Base-by-base conservation (phyloP, 2,888 invertebrate species). In the Scaptodrosophila latifasciaeformis region DNA sequence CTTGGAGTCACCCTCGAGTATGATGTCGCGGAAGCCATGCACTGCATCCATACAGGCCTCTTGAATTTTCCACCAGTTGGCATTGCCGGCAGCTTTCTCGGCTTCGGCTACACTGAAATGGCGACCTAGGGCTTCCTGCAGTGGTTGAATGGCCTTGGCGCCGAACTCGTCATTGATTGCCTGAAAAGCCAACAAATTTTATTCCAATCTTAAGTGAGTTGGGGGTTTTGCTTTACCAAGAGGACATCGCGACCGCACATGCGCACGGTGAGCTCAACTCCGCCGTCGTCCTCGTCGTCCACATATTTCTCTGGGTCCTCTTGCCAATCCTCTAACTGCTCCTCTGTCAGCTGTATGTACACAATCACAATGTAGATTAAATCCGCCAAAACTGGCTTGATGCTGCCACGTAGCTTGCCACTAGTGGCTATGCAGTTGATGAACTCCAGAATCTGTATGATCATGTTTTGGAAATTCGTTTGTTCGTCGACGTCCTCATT, bases 331-430 rank as follows among this genome's bases (percentile, higher is more conserved):
- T 89, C 88, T 34, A 89, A 88, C 86, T 92, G 91, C 59, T 91
- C 91, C 62, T 91, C 90, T 0, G 91, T 90, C 51, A 92, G 90
- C 86, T 92, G 91, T 88, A 91, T 91, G 68, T 91, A 92, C 13
- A 91, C 87, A 46, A 92, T 88, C 42, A 90, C 86, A 58, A 91
- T 91, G 71, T 91, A 92, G 53, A 92, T 87, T 6, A 92, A 85
- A 75, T 92, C 91, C 17, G 89, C 87, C 44, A 91, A 81, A 1
- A 90, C 89, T 69, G 89, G 89, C 67, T 89, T 89, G 9, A 92
- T 87, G 7, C 88, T 87, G 49, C 86, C 85, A 6, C 89, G 87
- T 61, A 90, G 89, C 67, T 88, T 90, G 40, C 88, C 85, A 4
- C 87, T 87, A 44, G 90, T 90, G 18, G 91, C 88, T 42, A 92